phyloP scores from a whole-genome alignment of 2,888 invertebrate species.

The Chromoteleia sp. region DNA sequence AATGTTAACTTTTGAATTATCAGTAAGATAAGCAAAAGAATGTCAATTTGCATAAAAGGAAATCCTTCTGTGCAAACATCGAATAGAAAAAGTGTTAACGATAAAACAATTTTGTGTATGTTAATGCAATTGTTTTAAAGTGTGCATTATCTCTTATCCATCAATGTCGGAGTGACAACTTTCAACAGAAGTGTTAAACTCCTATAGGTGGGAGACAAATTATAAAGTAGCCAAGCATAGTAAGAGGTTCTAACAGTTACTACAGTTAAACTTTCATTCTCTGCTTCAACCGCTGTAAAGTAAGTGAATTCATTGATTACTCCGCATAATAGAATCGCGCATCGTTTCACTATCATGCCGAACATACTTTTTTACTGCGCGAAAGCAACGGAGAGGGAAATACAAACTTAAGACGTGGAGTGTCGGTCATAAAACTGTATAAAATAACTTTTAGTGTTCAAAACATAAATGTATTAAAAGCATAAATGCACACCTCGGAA shows the following conservation, averaged over 20 bases:
- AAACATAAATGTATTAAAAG: neutral
- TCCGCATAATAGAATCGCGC: conserved; percentile 55
- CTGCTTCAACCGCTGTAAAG: conserved; percentile 58
- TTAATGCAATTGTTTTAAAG: too few species aligned
- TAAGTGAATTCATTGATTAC: conserved; percentile 69
- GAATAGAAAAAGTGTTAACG: too few species aligned
- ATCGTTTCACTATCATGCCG: conserved; percentile 49
- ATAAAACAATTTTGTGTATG: too few species aligned
- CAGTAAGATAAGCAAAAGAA: too few species aligned
- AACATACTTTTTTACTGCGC: conserved; percentile 41
- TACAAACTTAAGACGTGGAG: conserved; percentile 33
- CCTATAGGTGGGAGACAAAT: conserved; percentile 82
- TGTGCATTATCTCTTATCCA: conserved; percentile 39
- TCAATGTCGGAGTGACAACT: conserved; percentile 63
- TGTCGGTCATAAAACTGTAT: conserved; percentile 40
- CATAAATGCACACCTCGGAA: conserved; percentile 7
- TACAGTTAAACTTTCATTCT: conserved; percentile 68
- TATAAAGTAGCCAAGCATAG: conserved; percentile 81
- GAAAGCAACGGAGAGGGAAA: conserved; percentile 51
- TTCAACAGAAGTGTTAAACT: conserved; percentile 54
- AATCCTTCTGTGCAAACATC: too few species aligned
- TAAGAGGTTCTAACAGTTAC: conserved; percentile 82
- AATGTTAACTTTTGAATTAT: too few species aligned
- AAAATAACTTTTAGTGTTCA: conserved; percentile 36
- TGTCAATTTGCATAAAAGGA: too few species aligned